Conservation (phyloP, 2,797 vertebrate species). For the Oreonectes daqikongensis region DNA sequence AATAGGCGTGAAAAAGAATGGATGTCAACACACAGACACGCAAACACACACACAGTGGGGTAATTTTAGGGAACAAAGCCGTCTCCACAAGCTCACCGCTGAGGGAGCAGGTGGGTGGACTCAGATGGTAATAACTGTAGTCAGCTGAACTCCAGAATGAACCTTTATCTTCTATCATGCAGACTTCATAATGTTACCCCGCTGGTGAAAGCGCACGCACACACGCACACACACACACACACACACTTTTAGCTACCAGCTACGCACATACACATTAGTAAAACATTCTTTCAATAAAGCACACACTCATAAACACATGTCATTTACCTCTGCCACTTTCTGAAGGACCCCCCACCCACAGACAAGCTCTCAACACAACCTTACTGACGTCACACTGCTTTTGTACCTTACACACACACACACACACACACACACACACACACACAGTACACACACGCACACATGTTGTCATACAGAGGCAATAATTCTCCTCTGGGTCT, state of each 20-base stretch:
- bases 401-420: conserved; percentile 5
- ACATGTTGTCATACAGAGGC: neutral
- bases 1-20: conserved; percentile 11
- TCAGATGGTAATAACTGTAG: conserved; percentile 40
- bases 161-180: conserved; percentile 27
- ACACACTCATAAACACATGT: conserved; percentile 12
- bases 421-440: conserved; percentile 1
- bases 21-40: conserved; percentile 12
- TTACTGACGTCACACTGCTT: conserved; percentile 3
- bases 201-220: conserved; percentile 7
- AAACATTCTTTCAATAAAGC: conserved; percentile 16
- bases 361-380: conserved; percentile 1
- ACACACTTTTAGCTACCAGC: neutral
- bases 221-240: conserved; percentile 6
- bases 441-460: neutral
- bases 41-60: neutral
- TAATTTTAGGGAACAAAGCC: conserved; percentile 43
- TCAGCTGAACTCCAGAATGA: conserved; percentile 40
- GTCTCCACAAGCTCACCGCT: conserved; percentile 33
- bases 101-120: conserved; percentile 49
- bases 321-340: conserved; percentile 10
- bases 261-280: conserved; percentile 19
- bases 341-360: conserved; percentile 8
- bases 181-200: conserved; percentile 22
- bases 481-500: neutral